phyloP scores from a whole-genome alignment of 2,113 vertebrate genomes.

The Coregonus clupeaformis region DNA sequence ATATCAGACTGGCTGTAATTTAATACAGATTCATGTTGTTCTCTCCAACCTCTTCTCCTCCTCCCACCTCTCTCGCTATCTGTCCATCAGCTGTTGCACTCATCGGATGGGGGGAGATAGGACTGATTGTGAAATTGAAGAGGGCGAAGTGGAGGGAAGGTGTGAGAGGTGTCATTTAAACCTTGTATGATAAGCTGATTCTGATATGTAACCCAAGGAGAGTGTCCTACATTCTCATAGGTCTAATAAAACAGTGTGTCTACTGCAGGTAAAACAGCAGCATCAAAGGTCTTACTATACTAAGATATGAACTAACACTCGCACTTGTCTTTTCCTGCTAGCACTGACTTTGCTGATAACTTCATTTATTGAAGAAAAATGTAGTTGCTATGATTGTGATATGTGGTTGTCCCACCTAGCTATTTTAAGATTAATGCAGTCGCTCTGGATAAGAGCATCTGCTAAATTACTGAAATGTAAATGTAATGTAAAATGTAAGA shows the following conservation, averaged over 20 bases:
- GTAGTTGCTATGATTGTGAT: too few species aligned
- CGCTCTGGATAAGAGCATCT: neutral
- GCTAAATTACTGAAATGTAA: too few species aligned
- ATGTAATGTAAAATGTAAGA: too few species aligned
- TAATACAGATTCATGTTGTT: neutral
- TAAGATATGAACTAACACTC: neutral
- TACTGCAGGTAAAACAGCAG: neutral
- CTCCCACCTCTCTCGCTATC: neutral
- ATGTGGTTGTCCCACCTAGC: too few species aligned
- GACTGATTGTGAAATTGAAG: neutral
- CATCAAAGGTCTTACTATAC: neutral
- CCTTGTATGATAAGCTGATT: neutral
- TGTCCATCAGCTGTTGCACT: constrained; percentile 30
- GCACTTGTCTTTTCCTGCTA: too few species aligned
- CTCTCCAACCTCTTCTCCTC: neutral
- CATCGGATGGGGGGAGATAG: constrained; percentile 20
- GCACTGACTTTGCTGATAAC: too few species aligned
- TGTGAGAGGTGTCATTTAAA: neutral
- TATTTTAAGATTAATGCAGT: too few species aligned
- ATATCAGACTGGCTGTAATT: neutral
- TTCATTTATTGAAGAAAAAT: too few species aligned
- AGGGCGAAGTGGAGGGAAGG: neutral
- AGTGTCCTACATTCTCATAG: neutral
- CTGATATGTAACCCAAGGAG: neutral
- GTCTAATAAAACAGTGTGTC: neutral